A percentile compares a stretch with the other conserved stretches of the same genome.
phyloP scores from a whole-genome alignment of 2,113 vertebrate genomes.

The Colius striatus region DNA sequence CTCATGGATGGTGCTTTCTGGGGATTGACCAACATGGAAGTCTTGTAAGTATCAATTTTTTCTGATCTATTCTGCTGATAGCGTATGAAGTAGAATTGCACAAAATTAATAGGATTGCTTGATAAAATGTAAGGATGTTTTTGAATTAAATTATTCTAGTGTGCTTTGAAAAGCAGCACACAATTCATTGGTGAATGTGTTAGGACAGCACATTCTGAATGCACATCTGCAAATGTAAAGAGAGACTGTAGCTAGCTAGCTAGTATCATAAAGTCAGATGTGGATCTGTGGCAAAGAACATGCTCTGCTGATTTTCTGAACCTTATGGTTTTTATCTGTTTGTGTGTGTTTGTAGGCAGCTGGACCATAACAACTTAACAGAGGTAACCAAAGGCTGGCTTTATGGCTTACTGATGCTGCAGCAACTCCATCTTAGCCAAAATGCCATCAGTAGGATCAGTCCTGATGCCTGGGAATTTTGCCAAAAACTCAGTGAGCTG shows the following conservation, averaged over 20 bases:
- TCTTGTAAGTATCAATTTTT: conserved; percentile 83
- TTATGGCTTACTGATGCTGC: conserved; percentile 91
- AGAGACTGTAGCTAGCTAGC: neutral
- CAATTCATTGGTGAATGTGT: neutral
- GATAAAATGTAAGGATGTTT: neutral
- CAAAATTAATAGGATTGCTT: neutral
- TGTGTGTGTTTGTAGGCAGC: conserved; percentile 80
- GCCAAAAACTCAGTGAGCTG: conserved; percentile 96
- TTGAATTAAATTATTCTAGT: neutral
- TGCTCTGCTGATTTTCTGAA: neutral
- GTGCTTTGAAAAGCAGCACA: neutral
- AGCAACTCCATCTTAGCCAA: conserved; percentile 94
- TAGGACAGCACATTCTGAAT: neutral
- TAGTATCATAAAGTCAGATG: neutral
- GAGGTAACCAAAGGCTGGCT: conserved; percentile 97
- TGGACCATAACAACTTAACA: conserved; percentile 96
- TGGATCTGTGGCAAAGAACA: neutral
- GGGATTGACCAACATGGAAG: conserved; percentile 93
- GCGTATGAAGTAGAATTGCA: neutral
- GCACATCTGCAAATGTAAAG: neutral
- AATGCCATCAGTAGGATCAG: conserved; percentile 93
- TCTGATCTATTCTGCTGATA: neutral
- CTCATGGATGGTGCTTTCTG: conserved; percentile 98
- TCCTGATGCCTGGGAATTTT: conserved; percentile 96
- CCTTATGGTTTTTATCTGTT: neutral